Base-by-base conservation (phyloP, 2,888 invertebrate species). In the Watsonalla binaria region DNA sequence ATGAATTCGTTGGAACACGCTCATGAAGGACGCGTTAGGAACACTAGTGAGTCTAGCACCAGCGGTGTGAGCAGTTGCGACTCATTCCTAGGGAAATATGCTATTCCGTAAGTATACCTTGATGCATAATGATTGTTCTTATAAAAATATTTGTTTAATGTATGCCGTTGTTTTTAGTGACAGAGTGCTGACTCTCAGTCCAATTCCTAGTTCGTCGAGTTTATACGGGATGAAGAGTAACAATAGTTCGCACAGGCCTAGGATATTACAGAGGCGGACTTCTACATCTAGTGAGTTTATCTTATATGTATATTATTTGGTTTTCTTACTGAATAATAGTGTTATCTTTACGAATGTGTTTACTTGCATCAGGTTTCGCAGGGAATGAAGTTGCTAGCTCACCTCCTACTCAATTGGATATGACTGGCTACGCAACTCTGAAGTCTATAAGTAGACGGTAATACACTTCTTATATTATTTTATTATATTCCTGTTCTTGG, bases 151-250 rank as follows among this genome's bases (percentile, higher is more conserved):
- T 54, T 14, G 51, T 42, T 15, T 48, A 35, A 45, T 24, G 48
- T 42, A 14, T 45, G 13, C 24, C 52, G 59, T 65, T 53, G 55
- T 24, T 74, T 77, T 11, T 74, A 94, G 95, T 62, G 95, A 96
- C 63, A 92, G 94, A 78, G 93, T 94, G 63, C 93, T 94, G 71
- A 95, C 95, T 50, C 92, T 98, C 34, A 97, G 97, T 84, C 97
- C 97, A 0, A 96, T 97, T 75, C 96, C 97, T 15, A 97, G 97
- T 81, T 94, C 96, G 61, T 95, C 95, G 56, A 95, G 95, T 86
- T 78, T 95, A 64, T 86, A 92, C 54, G 93, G 92, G 51, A 85
- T 92, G 82, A 89, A 90, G 63, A 82, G 80, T 59, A 80, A 72
- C 58, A 84, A 78, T 61, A 79, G 78, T 55, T 72, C 86, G 8